phyloP scores from a whole-genome alignment of 2,797 vertebrate genomes.

The Amniataba percoides region DNA sequence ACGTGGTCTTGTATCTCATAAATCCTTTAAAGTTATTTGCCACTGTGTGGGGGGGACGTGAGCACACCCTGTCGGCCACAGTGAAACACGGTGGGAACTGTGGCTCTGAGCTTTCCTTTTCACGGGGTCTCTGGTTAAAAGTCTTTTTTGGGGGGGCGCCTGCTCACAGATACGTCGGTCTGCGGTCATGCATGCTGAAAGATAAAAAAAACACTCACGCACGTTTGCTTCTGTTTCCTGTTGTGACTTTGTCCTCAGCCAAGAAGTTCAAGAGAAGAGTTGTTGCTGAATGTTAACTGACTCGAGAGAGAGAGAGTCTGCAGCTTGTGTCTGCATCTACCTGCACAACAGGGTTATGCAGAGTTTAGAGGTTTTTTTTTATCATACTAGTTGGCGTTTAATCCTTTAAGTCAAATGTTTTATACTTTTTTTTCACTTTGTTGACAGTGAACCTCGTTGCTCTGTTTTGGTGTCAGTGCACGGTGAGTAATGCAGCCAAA shows the following conservation, averaged over 20 bases:
- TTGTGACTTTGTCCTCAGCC: neutral
- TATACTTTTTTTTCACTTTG: neutral
- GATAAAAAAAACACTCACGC: neutral
- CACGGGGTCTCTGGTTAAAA: neutral
- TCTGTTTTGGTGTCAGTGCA: neutral
- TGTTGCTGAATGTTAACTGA: neutral
- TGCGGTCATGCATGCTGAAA: too few species aligned
- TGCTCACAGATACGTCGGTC: too few species aligned
- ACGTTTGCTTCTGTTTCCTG: neutral
- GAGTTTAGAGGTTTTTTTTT: neutral
- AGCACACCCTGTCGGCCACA: neutral
- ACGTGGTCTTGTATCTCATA: constrained; percentile 18
- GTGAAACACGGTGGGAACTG: neutral
- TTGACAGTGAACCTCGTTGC: neutral
- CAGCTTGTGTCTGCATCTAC: neutral
- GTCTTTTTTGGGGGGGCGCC: neutral
- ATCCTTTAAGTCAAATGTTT: neutral
- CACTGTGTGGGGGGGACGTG: too few species aligned
- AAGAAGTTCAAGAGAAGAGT: neutral
- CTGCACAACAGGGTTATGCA: neutral
- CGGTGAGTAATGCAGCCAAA: neutral
- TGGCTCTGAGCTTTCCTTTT: neutral
- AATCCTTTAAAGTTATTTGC: constrained; percentile 21
- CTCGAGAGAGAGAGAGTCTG: neutral
- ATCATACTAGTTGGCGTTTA: neutral